phyloP scores from a whole-genome alignment of 2,888 invertebrate genomes.

The Boloria selene region DNA sequence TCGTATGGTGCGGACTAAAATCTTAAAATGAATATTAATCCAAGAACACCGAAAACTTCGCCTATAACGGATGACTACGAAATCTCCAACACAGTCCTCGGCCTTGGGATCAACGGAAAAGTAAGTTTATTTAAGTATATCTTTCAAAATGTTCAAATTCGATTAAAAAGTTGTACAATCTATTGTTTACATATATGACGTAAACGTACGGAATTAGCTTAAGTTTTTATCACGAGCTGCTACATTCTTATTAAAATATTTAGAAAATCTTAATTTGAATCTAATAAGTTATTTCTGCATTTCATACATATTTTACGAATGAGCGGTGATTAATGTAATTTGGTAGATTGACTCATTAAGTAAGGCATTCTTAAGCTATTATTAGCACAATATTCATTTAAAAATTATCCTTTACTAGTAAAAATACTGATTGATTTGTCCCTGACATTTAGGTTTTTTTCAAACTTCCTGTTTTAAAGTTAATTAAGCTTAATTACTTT shows the following conservation, averaged over 20 bases:
- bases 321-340: slow-evolving; percentile 16
- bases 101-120: slow-evolving; percentile 99
- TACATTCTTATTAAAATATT: background rate
- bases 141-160: slow-evolving; percentile 16
- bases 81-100: slow-evolving; percentile 95
- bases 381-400: slow-evolving; percentile 21
- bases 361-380: slow-evolving; percentile 21
- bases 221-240: slow-evolving; percentile 26
- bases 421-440: background rate
- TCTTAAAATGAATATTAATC: slow-evolving; percentile 66
- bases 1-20: slow-evolving; percentile 27
- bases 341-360: slow-evolving; percentile 31
- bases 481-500: background rate
- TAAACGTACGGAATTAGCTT: slow-evolving; percentile 48
- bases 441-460: background rate
- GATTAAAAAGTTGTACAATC: slow-evolving; percentile 5
- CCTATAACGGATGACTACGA: slow-evolving; percentile 95
- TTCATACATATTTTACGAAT: background rate
- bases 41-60: slow-evolving; percentile 86
- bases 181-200: slow-evolving; percentile 54
- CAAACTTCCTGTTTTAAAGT: background rate
- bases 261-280: too few relatives aligned
- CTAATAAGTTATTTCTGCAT: background rate
- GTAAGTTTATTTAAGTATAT: slow-evolving; percentile 51
- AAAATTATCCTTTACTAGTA: slow-evolving; percentile 7